Evolutionary conservation across 2,797 vertebrate genomes (phyloP).

Genomic region (Hozukius guyotensis): DNA sequence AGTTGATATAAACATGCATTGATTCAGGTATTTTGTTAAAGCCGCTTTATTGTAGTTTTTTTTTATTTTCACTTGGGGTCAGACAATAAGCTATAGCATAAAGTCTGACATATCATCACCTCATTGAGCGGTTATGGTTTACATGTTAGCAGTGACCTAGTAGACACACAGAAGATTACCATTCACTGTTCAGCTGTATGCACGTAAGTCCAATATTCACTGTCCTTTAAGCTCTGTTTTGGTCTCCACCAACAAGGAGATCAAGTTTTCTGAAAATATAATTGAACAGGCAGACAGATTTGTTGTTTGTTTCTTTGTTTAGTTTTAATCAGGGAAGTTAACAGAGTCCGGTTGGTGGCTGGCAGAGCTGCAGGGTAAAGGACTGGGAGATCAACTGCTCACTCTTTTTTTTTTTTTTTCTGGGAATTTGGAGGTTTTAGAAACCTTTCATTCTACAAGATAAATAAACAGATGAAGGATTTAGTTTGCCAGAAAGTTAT

Average conservation of each 20-base stretch:
- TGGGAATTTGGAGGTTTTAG: background rate
- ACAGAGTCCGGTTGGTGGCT: no score
- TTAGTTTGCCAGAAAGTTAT: background rate
- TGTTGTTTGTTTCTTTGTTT: background rate
- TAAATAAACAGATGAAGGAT: background rate
- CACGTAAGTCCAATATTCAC: background rate
- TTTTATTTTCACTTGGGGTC: background rate
- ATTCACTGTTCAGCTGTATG: background rate
- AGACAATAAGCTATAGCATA: background rate
- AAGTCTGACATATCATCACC: background rate
- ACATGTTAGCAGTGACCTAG: background rate
- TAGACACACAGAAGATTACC: background rate
- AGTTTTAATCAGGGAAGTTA: background rate
- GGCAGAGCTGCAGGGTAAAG: no score
- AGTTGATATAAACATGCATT: background rate
- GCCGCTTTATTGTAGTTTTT: background rate
- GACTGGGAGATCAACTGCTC: no score
- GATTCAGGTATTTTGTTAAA: background rate
- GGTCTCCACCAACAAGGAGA: background rate
- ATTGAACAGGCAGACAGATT: background rate
- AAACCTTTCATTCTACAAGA: background rate
- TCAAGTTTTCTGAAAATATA: background rate
- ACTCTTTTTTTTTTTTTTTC: no score
- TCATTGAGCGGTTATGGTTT: background rate
- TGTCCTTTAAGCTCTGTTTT: background rate